Percentiles rank a stretch among this genome's conserved stretches.
phyloP scores from a whole-genome alignment of 2,888 invertebrate genomes.

The Ferdinandea cuprea region DNA sequence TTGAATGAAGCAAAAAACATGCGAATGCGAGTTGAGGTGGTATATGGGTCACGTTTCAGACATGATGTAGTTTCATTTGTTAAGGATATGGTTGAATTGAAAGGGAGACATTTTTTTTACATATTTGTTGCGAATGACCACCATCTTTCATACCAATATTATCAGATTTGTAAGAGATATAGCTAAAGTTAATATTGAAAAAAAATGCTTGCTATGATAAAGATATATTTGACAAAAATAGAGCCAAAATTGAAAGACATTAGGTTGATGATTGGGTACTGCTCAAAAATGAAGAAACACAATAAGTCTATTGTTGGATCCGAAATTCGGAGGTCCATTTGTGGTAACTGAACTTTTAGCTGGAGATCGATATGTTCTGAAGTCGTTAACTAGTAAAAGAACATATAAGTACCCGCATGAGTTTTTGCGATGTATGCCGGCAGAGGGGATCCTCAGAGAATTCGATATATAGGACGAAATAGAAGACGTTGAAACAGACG shows the following conservation, averaged over 20 bases:
- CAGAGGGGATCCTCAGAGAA: background rate
- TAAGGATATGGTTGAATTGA: too few species aligned
- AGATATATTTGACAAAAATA: slow-evolving; percentile 5
- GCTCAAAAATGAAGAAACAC: too few species aligned
- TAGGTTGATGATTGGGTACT: slow-evolving; percentile 28
- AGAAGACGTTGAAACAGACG: slow-evolving; percentile 6
- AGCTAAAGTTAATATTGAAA: slow-evolving; percentile 15
- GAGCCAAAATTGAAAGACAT: slow-evolving; percentile 15
- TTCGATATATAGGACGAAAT: background rate
- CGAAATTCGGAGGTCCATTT: slow-evolving; percentile 9
- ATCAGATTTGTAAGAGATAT: background rate
- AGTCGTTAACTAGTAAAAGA: slow-evolving; percentile 5
- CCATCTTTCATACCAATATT: slow-evolving; percentile 24
- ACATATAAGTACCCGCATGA: slow-evolving; percentile 6
- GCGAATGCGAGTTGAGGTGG: too few species aligned
- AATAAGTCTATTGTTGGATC: too few species aligned
- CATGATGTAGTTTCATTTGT: too few species aligned
- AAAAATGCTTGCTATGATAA: slow-evolving; percentile 16
- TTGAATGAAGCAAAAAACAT: too few species aligned
- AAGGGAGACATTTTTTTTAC: too few species aligned
- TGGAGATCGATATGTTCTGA: slow-evolving; percentile 10
- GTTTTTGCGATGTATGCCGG: background rate
- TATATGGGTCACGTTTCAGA: too few species aligned
- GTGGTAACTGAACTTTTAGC: slow-evolving; percentile 5
- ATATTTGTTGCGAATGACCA: too few species aligned